Evolutionary conservation across 2,797 vertebrate species (phyloP), one percentile per base, ranked within the genome.

Genomic region (Sebastes vulpes): DNA sequence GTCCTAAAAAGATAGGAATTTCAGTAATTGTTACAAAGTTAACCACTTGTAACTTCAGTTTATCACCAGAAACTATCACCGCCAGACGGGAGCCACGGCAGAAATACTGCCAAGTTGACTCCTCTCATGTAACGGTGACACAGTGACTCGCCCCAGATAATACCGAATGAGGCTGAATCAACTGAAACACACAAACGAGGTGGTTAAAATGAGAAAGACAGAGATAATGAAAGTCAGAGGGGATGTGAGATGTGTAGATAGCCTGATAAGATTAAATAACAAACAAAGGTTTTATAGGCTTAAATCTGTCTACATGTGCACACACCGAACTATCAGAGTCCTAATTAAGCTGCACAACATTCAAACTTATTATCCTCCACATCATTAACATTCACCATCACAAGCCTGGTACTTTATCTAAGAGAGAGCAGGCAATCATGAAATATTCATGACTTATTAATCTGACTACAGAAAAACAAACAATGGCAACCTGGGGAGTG

Each of bases 361-460:
- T 95, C 84, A 79, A 81, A 90, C 92, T 92, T 93, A 96, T 95
- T 94, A 95, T 87, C 91, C 78, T 63, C 65, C 50, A 31, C 90
- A 85, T 84, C 93, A 95, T 96, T 96, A 95, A 90, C 94, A 95
- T 93, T 93, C 91, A 80, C 85, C 87, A 83, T 93, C 92, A 89
- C 61, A 7, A 78, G 86, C 86, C 1, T 7, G 78, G 66, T 84
- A 69, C 89, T 94, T 94, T 92, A 95, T 94, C 93, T 85, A 75
- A 87, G 89, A 81, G 89, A 74, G 91, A 89, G 83, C 86, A 90
- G 90, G 87, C 88, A 21, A 86, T 89, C 89, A 94, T 96, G 93
- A 96, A 95, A 96, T 93, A 95, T 95, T 95, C 94, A 96, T 95
- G 86, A 93, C 83, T 95, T 95, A 95, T 95, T 95, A 92, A 94